These are phyloP conservation scores for Lasioglossum leucozonium DNA, from an alignment of 2,888 invertebrate species.

Conservation along the genomic window DNA sequence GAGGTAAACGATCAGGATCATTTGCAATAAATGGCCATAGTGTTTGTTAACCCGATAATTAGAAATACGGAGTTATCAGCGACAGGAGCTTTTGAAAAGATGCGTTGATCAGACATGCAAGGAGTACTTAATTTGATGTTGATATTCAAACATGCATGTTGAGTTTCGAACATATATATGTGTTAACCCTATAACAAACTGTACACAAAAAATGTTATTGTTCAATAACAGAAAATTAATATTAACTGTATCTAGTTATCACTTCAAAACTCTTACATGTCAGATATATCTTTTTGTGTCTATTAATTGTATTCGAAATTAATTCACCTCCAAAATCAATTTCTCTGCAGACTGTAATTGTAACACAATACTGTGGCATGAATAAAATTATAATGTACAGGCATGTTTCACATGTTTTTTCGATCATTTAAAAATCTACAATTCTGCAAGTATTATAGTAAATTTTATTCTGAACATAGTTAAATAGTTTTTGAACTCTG, in stretches of 20 bases:
- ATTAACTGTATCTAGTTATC: conserved; percentile 38
- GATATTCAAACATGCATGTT: conserved; percentile 48
- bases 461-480: neutral
- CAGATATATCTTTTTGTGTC: conserved; percentile 77
- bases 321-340: conserved; percentile 25
- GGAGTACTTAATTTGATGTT: conserved; percentile 34
- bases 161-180: conserved; percentile 44
- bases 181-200: conserved; percentile 37
- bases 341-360: conserved; percentile 22
- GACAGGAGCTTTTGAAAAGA: conserved; percentile 16
- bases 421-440: neutral
- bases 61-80: conserved; percentile 6
- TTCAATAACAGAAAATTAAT: conserved; percentile 11
- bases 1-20: conserved; percentile 26
- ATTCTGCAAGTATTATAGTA: neutral
- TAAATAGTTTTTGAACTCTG: neutral
- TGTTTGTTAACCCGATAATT: neutral
- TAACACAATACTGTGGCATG: conserved; percentile 55
- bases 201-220: conserved; percentile 31
- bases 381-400: conserved; percentile 41
- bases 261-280: conserved; percentile 84
- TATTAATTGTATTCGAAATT: conserved; percentile 33
- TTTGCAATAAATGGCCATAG: conserved; percentile 12
- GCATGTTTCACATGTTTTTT: conserved; percentile 46
- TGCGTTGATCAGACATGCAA: neutral